Evolutionary conservation across 2,113 vertebrate species (phyloP).

Genomic region (Anhinga anhinga): DNA sequence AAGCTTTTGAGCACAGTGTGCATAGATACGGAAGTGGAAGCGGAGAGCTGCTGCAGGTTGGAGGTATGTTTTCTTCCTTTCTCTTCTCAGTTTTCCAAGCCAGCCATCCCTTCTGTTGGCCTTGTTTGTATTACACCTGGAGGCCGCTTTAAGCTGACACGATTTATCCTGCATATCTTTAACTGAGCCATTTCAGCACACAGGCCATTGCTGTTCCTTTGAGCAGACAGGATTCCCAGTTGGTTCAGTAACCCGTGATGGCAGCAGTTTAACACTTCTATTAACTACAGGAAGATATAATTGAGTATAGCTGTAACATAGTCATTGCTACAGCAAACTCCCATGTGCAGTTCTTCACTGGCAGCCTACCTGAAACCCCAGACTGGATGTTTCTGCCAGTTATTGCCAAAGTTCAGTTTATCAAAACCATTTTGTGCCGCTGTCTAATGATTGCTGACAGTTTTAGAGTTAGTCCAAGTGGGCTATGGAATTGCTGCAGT

Average conservation of each 20-base stretch:
- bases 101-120: not conserved
- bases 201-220: not conserved
- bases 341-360: not conserved
- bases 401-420: not conserved
- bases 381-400: not conserved
- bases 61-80: constrained; percentile 73
- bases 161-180: not conserved
- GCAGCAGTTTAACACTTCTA: not conserved
- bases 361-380: not conserved
- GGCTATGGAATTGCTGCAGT: not conserved
- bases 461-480: not conserved
- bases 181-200: not conserved
- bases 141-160: not conserved
- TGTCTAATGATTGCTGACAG: not conserved
- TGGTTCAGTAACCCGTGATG: rapidly evolving
- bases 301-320: not conserved
- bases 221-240: not conserved
- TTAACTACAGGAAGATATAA: not conserved
- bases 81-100: not conserved
- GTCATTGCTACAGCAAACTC: not conserved
- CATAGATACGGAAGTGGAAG: constrained; percentile 76
- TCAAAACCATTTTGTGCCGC: not conserved
- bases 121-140: not conserved
- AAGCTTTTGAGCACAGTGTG: constrained; percentile 88
- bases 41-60: constrained; percentile 93